These are phyloP conservation scores for Dioctria rufipes DNA, from an alignment of 2,888 invertebrate species.

Conservation along the genomic window DNA sequence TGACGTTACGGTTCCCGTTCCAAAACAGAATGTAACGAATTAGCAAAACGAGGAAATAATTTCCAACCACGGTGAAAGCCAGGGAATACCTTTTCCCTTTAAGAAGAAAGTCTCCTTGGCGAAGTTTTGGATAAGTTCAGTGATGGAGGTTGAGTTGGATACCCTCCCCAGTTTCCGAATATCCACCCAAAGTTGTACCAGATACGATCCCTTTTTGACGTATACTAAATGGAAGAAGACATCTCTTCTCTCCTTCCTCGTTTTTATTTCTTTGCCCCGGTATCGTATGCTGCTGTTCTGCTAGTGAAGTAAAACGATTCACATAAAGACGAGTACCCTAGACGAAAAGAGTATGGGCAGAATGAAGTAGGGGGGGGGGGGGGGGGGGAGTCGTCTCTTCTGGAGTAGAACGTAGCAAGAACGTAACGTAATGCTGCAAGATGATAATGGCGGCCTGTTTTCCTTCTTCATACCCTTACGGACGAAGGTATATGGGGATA, in stretches of 20 bases:
- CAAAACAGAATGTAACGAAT: slow-evolving; percentile 48
- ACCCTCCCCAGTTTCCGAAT: slow-evolving; percentile 17
- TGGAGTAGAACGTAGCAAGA: too few relatives aligned
- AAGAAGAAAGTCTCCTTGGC: slow-evolving; percentile 45
- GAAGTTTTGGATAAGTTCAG: slow-evolving; percentile 51
- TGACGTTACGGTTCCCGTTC: slow-evolving; percentile 15
- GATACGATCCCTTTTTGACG: slow-evolving; percentile 44
- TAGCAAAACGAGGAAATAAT: slow-evolving; percentile 55
- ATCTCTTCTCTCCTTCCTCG: slow-evolving; percentile 6
- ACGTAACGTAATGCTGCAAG: slow-evolving; percentile 17
- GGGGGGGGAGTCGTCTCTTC: too few relatives aligned
- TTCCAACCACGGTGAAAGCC: slow-evolving; percentile 52
- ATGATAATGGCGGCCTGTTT: slow-evolving; percentile 51
- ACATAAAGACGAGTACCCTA: slow-evolving; percentile 52
- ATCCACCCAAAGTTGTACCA: background rate
- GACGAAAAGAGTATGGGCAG: slow-evolving; percentile 27
- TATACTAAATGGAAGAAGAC: slow-evolving; percentile 54
- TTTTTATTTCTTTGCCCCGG: too few relatives aligned
- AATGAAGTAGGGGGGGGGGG: background rate
- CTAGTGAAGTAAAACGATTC: slow-evolving; percentile 51
- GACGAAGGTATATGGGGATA: slow-evolving; percentile 4
- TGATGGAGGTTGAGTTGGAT: background rate
- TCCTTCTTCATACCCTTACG: slow-evolving; percentile 39
- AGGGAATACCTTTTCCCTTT: slow-evolving; percentile 48
- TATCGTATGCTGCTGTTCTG: background rate